These are phyloP conservation scores for Zapornia atra DNA, from an alignment of 2,113 vertebrate genomes.

Conservation along the genomic window DNA sequence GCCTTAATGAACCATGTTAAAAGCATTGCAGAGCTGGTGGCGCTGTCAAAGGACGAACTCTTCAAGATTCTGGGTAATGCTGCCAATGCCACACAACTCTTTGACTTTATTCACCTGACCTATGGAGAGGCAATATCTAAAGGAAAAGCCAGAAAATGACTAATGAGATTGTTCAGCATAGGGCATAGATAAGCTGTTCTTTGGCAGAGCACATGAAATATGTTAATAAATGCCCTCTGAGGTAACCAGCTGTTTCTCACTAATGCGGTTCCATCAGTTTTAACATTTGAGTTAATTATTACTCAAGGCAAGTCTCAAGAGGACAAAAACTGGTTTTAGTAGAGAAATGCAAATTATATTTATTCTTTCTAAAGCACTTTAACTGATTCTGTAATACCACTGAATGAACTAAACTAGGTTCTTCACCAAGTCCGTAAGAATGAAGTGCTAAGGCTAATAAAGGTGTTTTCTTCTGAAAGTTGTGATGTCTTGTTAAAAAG, in stretches of 20 bases:
- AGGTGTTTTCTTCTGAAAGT: not conserved
- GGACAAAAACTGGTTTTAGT: not conserved
- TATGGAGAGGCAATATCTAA: conserved; percentile 63
- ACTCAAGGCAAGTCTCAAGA: not conserved
- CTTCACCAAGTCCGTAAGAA: not conserved
- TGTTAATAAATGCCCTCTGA: not conserved
- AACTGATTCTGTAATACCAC: not conserved
- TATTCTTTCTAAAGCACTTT: not conserved
- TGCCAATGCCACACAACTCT: conserved; percentile 81
- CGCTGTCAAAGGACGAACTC: conserved; percentile 82
- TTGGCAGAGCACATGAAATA: not conserved
- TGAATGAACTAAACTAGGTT: not conserved
- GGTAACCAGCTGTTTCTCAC: not conserved
- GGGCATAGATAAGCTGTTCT: not conserved
- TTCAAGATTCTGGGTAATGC: conserved; percentile 80
- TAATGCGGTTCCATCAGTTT: not conserved
- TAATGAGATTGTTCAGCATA: not conserved
- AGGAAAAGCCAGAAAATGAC: conserved; percentile 72
- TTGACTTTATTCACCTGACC: conserved; percentile 89
- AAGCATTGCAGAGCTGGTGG: conserved; percentile 85
- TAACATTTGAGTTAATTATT: not conserved
- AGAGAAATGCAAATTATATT: not conserved
- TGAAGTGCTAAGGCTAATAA: not conserved
- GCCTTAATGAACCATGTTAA: conserved; percentile 81
- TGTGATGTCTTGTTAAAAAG: not conserved